Percentiles rank a stretch among this genome's conserved stretches.
phyloP scores from a whole-genome alignment of 2,113 vertebrate species.

The Petroica traversi region DNA sequence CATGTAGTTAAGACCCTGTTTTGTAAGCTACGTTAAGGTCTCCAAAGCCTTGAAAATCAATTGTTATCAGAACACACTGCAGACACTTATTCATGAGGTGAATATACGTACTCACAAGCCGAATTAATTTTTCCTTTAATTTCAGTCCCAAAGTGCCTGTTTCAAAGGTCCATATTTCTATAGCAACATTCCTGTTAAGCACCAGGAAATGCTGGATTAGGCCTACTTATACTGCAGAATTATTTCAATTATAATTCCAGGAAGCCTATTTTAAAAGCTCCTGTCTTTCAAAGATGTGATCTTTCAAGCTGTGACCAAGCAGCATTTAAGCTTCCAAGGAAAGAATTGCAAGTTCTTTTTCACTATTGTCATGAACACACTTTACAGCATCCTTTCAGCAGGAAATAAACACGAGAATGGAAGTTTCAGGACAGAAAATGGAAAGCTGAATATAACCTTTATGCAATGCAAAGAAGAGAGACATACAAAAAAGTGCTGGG shows the following conservation, averaged over 20 bases:
- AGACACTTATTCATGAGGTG: background rate
- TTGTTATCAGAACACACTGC: background rate
- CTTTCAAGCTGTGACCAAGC: background rate
- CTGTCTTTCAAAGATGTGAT: background rate
- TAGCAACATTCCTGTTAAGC: conserved; percentile 52
- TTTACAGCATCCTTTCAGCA: background rate
- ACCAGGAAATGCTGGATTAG: conserved; percentile 9
- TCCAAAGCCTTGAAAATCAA: background rate
- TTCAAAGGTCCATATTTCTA: conserved; percentile 37
- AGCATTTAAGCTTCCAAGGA: background rate
- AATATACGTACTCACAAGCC: background rate
- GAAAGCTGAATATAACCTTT: background rate
- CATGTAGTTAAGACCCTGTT: background rate
- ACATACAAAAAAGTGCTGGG: background rate
- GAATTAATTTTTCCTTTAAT: background rate
- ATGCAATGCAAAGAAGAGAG: background rate
- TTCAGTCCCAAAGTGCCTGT: background rate
- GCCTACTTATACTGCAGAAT: background rate
- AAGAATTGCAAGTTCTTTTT: background rate
- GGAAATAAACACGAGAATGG: background rate
- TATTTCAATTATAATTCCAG: conserved; percentile 35
- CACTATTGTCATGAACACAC: background rate
- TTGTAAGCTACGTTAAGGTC: background rate
- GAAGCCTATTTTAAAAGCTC: conserved; percentile 27
- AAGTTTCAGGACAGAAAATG: background rate